These are phyloP conservation scores for Spisula subtruncata DNA, from an alignment of 2,888 invertebrate species.

Conservation along the genomic window DNA sequence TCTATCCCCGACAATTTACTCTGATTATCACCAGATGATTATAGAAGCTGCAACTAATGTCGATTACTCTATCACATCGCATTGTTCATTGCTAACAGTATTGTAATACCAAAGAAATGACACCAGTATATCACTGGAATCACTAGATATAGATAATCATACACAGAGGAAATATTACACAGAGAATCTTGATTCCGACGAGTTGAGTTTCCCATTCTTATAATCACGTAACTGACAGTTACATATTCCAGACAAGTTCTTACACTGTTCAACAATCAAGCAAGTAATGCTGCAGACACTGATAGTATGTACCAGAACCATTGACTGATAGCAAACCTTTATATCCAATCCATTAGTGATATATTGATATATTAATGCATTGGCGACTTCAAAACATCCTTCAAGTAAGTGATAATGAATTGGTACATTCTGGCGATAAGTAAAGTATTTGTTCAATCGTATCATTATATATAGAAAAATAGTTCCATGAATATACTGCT, in stretches of 20 bases:
- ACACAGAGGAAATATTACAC: not conserved
- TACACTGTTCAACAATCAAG: not conserved
- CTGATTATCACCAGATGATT: no score
- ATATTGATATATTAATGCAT: constrained; percentile 5
- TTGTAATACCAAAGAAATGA: not conserved
- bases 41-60: not conserved
- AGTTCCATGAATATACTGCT: no score
- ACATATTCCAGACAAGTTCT: not conserved
- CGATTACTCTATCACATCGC: not conserved
- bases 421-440: no score
- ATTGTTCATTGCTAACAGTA: not conserved
- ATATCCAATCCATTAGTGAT: not conserved
- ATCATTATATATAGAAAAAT: no score
- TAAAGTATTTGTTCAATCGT: no score
- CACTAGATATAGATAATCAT: not conserved
- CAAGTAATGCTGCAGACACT: not conserved
- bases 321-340: not conserved
- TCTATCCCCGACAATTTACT: no score
- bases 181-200: not conserved
- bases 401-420: no score
- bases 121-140: not conserved
- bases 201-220: constrained; percentile 6
- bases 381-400: not conserved
- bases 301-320: not conserved
- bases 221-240: constrained; percentile 4